Base-by-base conservation (phyloP, 1,140 invertebrate species). In the Ephestia elutella region DNA sequence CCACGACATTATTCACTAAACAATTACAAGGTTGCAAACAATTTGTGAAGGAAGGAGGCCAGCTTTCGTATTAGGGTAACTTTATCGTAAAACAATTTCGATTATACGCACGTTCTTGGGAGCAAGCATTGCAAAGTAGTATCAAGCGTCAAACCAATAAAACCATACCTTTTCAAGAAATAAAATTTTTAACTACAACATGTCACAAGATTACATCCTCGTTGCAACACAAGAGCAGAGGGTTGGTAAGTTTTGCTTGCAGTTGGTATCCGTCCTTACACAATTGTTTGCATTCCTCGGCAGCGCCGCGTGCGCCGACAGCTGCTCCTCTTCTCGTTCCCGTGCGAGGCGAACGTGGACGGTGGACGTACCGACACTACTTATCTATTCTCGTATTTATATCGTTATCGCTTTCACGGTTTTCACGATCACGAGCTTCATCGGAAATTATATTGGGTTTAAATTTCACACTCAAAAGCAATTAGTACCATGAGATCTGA, bases 21-120 rank as follows among this genome's bases (percentile, higher is more conserved):
- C 21, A 53, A 53, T 53, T 25, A 66, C 65, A 78, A 73, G 75
- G 86, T 85, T 94, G 93, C 93, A 95, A 95, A 95, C 94, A 95
- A 95, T 95, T 94, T 94, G 94, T 94, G 93, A 92, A 94, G 93
- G 93, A 93, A 93, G 93, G 93, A 93, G 93, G 92, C 92, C 90
- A 91, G 91, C 90, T 90, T 91, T 90, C 90, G 90, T 90, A 73
- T 65, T 68, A 66, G 63, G 61, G 56, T 69, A 59, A 63, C 56
- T 59, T 65, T 59, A 60, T 60, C 54, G 58, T 60, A 75, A 49
- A 65, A 68, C 76, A 75, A 66, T 73, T 75, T 78, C 66, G 68
- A 83, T 73, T 65, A 79, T 71, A 78, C 71, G 65, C 69, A 70
- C 63, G 70, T 70, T 64, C 59, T 72, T 63, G 66, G 61, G 76